phyloP scores from a whole-genome alignment of 2,888 invertebrate species.

The Steinernema hermaphroditum region DNA sequence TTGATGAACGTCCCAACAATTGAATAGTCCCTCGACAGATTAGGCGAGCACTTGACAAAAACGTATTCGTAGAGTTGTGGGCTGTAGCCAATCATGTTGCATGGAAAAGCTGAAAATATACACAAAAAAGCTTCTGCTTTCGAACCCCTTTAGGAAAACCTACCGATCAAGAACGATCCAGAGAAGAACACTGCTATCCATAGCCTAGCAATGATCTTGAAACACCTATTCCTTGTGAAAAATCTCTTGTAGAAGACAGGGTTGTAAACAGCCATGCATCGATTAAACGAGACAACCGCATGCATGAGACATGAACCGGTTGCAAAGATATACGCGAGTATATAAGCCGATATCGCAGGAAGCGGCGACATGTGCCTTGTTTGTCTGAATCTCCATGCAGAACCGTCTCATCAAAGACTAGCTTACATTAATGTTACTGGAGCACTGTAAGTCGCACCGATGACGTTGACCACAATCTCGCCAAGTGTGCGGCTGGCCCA shows the following conservation, averaged over 20 bases:
- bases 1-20: constrained; percentile 1
- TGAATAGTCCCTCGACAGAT: constrained; percentile 3
- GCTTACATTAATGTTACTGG: background rate
- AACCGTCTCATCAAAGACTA: too few relatives aligned
- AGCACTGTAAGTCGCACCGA: background rate
- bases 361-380: background rate
- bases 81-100: constrained; percentile 18
- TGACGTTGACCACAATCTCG: background rate
- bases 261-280: constrained; percentile 13
- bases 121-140: too few relatives aligned
- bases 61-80: constrained; percentile 18
- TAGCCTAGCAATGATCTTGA: background rate
- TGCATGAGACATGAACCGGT: constrained; percentile 14
- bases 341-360: background rate
- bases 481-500: constrained; percentile 10
- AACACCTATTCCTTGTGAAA: background rate
- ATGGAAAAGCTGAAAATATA: constrained; percentile 18
- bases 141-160: background rate
- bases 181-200: background rate
- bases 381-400: constrained; percentile 1
- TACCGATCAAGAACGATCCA: background rate
- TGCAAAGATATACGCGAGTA: constrained; percentile 8
- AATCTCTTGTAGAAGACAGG: background rate
- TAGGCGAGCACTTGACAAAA: background rate
- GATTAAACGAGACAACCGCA: constrained; percentile 9